Base-by-base conservation (phyloP, 2,797 vertebrate species). In the Spheniscus humboldti region DNA sequence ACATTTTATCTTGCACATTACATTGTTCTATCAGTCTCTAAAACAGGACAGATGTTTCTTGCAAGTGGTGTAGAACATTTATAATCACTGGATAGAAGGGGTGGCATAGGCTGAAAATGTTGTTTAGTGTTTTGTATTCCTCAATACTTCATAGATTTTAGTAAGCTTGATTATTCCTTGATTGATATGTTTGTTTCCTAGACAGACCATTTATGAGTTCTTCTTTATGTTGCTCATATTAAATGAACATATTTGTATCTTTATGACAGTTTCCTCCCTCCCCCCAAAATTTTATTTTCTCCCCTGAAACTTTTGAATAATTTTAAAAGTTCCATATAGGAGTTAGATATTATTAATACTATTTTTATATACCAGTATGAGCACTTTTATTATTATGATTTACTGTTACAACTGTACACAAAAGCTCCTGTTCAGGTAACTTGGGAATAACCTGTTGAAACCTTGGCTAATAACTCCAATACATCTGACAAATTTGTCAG, bases 391-490 rank as follows among this genome's bases (percentile, higher is more conserved):
- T 87, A 28, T 25, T 17, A 47, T 57, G 48, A 81, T 93, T 92
- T 94, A 91, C 25, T 23, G 10, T 76, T 88, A 55, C 27, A 72
- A 41, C 14, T 18, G 35, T 69, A 79, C 19, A 50, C 71, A 31
- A 88, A 71, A 53, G 33, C 66, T 33, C 43, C 18, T 80, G 71
- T 92, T 95, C 31, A 57, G 59, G 56, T 91, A 96, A 92, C 75
- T 30, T 88, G 47, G 80, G 74, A 83, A 73, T 92, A 94, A 82
- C 47, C 71, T 89, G 88, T 82, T 93, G 83, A 96, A 93, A 96
- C 76, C 53, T 84, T 56, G 64, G 74, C 73, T 91, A 86, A 87
- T 97, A 97, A 86, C 57, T 96, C 45, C 69, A 86, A 56, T 71
- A 73, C 39, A 18, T 69, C 59, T 95, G 95, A 83, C 78, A 84